phyloP scores from a whole-genome alignment of 2,888 invertebrate species.

The Esperia sulphurella region DNA sequence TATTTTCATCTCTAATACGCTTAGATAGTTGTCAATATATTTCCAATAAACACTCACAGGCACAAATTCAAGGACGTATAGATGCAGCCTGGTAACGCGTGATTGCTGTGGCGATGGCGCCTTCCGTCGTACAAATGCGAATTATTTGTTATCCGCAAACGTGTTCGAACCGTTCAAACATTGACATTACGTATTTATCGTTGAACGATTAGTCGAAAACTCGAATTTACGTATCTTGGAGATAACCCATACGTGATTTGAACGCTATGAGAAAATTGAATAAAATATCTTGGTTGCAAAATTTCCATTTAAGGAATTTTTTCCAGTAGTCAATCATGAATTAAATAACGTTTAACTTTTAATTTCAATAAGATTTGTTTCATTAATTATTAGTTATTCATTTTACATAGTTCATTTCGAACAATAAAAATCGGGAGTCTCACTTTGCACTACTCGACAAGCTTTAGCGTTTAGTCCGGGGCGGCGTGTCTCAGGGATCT shows the following conservation, averaged over 20 bases:
- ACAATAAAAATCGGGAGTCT: no score
- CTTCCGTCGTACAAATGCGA: slow-evolving; percentile 17
- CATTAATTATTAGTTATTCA: no score
- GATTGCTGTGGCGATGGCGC: slow-evolving; percentile 19
- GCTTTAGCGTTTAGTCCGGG: no score
- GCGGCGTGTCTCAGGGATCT: no score
- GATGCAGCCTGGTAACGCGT: slow-evolving; percentile 15
- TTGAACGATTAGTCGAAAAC: slow-evolving; percentile 5
- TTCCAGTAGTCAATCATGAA: no score
- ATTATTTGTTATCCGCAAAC: background rate
- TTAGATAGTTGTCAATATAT: no score
- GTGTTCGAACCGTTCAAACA: slow-evolving; percentile 11
- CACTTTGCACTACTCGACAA: no score
- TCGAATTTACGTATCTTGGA: slow-evolving; percentile 3
- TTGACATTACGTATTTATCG: slow-evolving; percentile 19
- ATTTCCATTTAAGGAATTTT: no score
- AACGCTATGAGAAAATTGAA: background rate
- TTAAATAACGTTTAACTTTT: no score
- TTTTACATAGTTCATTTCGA: no score
- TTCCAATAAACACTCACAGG: background rate
- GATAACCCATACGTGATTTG: background rate
- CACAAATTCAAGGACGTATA: slow-evolving; percentile 9
- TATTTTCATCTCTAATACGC: no score
- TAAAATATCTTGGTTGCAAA: background rate
- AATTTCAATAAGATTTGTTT: no score